Conservation (phyloP, 2,113 vertebrate genomes). For the Sminthopsis crassicaudata region DNA sequence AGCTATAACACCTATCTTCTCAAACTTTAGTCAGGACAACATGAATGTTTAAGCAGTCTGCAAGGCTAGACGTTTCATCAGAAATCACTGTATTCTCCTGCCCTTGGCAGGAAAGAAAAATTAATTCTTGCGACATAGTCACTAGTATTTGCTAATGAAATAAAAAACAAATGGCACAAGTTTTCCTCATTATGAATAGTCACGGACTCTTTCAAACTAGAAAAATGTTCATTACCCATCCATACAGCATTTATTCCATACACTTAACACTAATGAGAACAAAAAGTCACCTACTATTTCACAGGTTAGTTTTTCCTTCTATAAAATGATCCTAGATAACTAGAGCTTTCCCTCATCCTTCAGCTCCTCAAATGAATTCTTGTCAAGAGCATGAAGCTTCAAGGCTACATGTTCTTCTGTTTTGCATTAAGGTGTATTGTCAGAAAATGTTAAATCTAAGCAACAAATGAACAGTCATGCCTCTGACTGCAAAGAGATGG, state of each 20-base stretch:
- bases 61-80: neutral
- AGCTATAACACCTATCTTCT: neutral
- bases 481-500: neutral
- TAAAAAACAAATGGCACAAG: neutral
- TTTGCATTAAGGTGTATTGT: neutral
- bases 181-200: neutral
- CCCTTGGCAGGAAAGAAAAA: neutral
- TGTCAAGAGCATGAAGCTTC: neutral
- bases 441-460: conserved; percentile 38
- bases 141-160: conserved; percentile 3
- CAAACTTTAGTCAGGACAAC: neutral
- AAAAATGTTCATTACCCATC: neutral
- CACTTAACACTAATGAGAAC: neutral
- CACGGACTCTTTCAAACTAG: neutral
- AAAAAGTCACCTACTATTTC: neutral
- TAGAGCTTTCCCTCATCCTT: neutral
- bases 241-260: neutral
- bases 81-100: neutral
- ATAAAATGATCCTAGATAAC: neutral
- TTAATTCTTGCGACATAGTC: neutral
- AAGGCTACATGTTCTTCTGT: neutral
- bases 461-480: neutral
- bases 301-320: conserved; percentile 1
- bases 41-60: neutral
- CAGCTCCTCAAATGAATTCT: neutral